Base-by-base conservation (phyloP, 1,140 invertebrate genomes). In the Aphelenchoides fujianensis region DNA sequence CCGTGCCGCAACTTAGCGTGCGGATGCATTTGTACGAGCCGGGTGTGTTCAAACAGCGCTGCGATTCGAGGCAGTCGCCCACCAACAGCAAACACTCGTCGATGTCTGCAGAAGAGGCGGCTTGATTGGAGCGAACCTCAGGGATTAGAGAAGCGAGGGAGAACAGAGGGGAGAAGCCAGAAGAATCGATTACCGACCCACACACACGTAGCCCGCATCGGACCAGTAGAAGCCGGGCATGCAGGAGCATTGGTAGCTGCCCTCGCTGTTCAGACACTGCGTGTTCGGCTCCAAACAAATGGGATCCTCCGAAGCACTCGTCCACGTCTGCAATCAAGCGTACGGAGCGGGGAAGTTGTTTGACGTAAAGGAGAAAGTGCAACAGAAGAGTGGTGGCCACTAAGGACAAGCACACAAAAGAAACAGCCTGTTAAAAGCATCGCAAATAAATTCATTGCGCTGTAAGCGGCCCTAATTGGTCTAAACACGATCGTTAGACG, bases 1-100 rank as follows among this genome's bases (percentile, higher is more conserved):
- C 95, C 0, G 94, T 98, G 0, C 95, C 95, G 85, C 95, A 98
- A 0, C 91, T 90, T 27, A 91, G 88, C 31, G 90, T 90, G 48
- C 92, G 84, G 16, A 92, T 89, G 82, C 94, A 95, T 16, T 84
- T 84, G 70, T 76, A 84, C 27, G 80, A 83, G 48, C 82, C 83
- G 19, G 82, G 83, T 30, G 79, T 82, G 55, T 83, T 83, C 30
- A 83, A 63, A 77, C 82, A 83, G 19, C 82, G 79, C 66, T 83
- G 82, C 27, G 76, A 75, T 62, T 82, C 83, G 3, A 82, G 61
- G 70, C 82, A 83, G 53, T 83, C 79, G 53, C 76, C 79, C 68
- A 77, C 73, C 32, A 81, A 68, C 2, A 84, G 55, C 41, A 84
- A 71, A 70, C 82, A 83, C 70, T 83, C 82, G 68, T 83, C 82